These are phyloP conservation scores for Ctenicera cuprea DNA, from an alignment of 2,888 invertebrate species.

Conservation along the genomic window DNA sequence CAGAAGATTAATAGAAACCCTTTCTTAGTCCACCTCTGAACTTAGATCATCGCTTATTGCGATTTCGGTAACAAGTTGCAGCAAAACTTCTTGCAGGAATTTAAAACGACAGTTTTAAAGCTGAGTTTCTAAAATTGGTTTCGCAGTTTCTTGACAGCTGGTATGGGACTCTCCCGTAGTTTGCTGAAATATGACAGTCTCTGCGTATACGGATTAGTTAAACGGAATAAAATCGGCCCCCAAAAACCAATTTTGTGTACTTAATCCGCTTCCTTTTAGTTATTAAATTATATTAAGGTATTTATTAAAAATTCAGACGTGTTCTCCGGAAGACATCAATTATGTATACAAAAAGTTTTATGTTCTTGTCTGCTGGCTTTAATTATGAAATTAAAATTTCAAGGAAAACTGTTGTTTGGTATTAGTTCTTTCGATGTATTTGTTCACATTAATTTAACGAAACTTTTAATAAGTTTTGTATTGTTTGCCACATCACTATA, in stretches of 20 bases:
- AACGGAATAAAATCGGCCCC: not conserved
- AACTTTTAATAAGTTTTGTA: too few relatives aligned
- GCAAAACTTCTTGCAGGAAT: too few relatives aligned
- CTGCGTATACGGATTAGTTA: not conserved
- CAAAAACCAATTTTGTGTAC: conserved; percentile 1
- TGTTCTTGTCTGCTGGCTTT: not conserved
- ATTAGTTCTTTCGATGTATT: not conserved
- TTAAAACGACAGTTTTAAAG: too few relatives aligned
- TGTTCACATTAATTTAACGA: not conserved
- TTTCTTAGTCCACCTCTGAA: too few relatives aligned
- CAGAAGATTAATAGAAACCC: too few relatives aligned
- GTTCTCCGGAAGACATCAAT: not conserved
- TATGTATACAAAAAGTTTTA: conserved; percentile 9
- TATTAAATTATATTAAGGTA: conserved; percentile 2
- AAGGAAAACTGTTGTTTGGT: not conserved
- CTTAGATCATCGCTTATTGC: too few relatives aligned
- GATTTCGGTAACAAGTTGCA: too few relatives aligned
- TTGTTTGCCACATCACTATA: too few relatives aligned
- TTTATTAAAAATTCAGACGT: conserved; percentile 3
- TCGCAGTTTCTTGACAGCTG: too few relatives aligned
- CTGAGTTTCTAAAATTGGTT: too few relatives aligned
- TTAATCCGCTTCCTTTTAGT: conserved; percentile 11
- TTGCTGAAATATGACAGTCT: not conserved
- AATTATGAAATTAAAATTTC: not conserved
- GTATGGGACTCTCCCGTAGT: too few relatives aligned